A percentile compares a stretch with the other conserved stretches of the same genome.
These are phyloP conservation scores for Caenorhabditis japonica DNA, from an alignment of 2,888 invertebrate species.

Conservation along the genomic window DNA sequence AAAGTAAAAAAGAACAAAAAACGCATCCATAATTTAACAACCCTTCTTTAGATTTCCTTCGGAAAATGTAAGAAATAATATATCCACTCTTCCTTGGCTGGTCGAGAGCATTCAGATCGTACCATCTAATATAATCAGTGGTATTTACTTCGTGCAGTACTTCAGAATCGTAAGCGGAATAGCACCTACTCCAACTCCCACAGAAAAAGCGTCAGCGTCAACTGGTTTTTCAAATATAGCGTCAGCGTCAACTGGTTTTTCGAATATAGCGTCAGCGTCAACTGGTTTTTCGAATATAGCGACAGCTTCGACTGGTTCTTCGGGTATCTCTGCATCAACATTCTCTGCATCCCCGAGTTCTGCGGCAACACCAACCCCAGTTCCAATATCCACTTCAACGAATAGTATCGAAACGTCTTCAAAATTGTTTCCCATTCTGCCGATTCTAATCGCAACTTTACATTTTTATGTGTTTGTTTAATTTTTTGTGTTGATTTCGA, in stretches of 20 bases:
- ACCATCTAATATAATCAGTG: constrained; percentile 1
- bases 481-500: background rate
- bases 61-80: too few species aligned
- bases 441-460: constrained; percentile 1
- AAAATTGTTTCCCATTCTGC: background rate
- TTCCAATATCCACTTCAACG: background rate
- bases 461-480: background rate
- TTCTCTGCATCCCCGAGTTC: too few species aligned
- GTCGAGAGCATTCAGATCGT: constrained; percentile 3
- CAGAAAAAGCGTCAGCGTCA: background rate
- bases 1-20: too few species aligned
- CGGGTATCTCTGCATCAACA: background rate
- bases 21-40: too few species aligned
- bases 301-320: background rate
- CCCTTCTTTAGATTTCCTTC: too few species aligned
- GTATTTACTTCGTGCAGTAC: constrained; percentile 23
- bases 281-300: background rate
- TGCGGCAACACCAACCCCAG: too few species aligned
- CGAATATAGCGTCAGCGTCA: background rate
- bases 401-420: constrained; percentile 11
- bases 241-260: background rate
- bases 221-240: background rate
- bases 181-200: background rate
- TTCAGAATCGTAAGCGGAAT: constrained; percentile 22
- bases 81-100: constrained; percentile 15